Conservation (phyloP, 1,140 invertebrate genomes). For the Elysia chlorotica region DNA sequence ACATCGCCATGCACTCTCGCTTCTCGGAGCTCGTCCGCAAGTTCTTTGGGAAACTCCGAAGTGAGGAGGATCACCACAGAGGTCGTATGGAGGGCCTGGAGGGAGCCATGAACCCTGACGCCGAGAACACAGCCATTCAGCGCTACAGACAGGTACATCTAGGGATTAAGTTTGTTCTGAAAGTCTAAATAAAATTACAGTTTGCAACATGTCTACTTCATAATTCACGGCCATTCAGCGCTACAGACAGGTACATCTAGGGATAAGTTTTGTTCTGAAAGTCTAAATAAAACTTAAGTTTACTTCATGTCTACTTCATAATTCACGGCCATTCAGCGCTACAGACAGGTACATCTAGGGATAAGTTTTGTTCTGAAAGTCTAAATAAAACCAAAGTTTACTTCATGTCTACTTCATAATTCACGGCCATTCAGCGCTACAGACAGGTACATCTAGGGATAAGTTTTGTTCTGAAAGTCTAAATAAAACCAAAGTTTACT, state of each 20-base stretch:
- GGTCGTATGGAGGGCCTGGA: slow-evolving; percentile 50
- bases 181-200: no score
- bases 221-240: slow-evolving; percentile 41
- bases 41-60: slow-evolving; percentile 51
- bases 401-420: no score
- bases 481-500: no score
- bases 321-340: slow-evolving; percentile 41
- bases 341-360: slow-evolving; percentile 50
- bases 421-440: slow-evolving; percentile 44
- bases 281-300: no score
- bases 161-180: no score
- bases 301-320: no score
- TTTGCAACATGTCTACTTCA: no score
- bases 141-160: slow-evolving; percentile 50
- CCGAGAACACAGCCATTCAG: slow-evolving; percentile 44
- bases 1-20: slow-evolving; percentile 43
- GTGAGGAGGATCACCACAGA: slow-evolving; percentile 54
- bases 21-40: slow-evolving; percentile 46
- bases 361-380: no score
- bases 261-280: no score
- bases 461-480: no score
- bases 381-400: no score
- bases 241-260: slow-evolving; percentile 49
- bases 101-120: slow-evolving; percentile 54
- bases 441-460: no score